These are phyloP conservation scores for Etheostoma perlongum DNA, from an alignment of 2,797 vertebrate species.

Conservation along the genomic window DNA sequence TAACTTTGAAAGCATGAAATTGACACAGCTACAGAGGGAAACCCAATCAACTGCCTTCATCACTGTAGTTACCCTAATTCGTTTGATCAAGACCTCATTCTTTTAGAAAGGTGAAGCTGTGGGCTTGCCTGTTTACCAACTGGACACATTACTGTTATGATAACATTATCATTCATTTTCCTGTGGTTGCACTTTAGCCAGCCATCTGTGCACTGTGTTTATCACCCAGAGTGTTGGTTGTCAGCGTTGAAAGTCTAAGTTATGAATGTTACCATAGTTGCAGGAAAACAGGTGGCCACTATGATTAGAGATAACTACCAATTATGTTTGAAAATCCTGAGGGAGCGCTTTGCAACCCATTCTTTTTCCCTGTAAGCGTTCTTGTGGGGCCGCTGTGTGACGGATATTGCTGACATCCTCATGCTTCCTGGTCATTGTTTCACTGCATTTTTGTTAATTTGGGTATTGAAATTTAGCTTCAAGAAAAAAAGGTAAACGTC, in stretches of 20 bases:
- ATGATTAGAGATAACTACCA: conserved; percentile 80
- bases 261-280: conserved; percentile 70
- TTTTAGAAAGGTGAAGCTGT: conserved; percentile 21
- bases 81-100: conserved; percentile 52
- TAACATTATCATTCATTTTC: conserved; percentile 57
- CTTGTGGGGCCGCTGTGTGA: conserved; percentile 38
- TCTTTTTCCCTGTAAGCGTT: conserved; percentile 44
- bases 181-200: conserved; percentile 51
- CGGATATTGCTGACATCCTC: conserved; percentile 54
- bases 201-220: conserved; percentile 74
- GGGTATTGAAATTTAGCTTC: conserved; percentile 42
- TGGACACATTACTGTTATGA: conserved; percentile 41
- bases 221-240: conserved; percentile 55
- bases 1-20: conserved; percentile 69
- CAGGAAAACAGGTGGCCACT: conserved; percentile 77
- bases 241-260: conserved; percentile 69
- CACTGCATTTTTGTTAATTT: conserved; percentile 38
- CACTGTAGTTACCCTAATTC: conserved; percentile 52
- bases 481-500: conserved; percentile 51
- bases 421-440: conserved; percentile 52
- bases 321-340: conserved; percentile 71
- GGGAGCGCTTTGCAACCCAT: conserved; percentile 66
- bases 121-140: conserved; percentile 48
- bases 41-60: conserved; percentile 31
- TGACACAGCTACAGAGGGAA: conserved; percentile 49